phyloP scores from a whole-genome alignment of 1,140 invertebrate species.

The Euwallacea similis region DNA sequence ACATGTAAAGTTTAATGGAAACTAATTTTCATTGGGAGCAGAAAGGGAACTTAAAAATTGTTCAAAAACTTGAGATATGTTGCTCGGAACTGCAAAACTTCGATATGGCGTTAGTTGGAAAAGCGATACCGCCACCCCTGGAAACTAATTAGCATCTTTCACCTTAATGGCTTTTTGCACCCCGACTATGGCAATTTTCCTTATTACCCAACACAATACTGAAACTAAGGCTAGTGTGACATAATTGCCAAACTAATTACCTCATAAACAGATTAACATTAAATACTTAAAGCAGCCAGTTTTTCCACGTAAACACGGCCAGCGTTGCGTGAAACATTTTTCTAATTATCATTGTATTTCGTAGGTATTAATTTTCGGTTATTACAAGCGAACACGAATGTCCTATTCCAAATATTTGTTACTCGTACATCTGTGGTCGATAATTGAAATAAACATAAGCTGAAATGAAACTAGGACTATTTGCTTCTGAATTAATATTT shows the following conservation, averaged over 20 bases:
- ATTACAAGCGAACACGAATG: not conserved
- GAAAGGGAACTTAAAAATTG: no score
- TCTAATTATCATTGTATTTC: constrained; percentile 10
- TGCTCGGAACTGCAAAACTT: no score
- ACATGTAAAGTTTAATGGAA: no score
- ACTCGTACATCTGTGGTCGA: constrained; percentile 2
- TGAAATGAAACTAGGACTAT: not conserved
- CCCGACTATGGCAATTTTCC: no score
- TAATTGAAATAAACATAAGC: constrained; percentile 16
- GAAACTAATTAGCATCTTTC: no score
- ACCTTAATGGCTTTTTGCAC: no score
- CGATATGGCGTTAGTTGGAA: no score
- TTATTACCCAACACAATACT: no score
- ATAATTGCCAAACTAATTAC: constrained; percentile 10
- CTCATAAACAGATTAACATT: constrained; percentile 6
- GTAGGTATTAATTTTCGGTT: constrained; percentile 20
- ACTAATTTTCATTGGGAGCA: no score
- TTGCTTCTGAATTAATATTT: not conserved
- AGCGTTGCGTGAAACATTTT: constrained; percentile 18
- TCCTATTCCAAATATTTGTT: not conserved
- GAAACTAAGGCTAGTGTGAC: not conserved
- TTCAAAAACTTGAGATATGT: no score
- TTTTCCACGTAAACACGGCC: not conserved
- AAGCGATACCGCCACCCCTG: no score
- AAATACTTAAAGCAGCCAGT: not conserved